These are phyloP conservation scores for Pycnonotus jocosus DNA, from an alignment of 2,113 vertebrate genomes.

Conservation along the genomic window DNA sequence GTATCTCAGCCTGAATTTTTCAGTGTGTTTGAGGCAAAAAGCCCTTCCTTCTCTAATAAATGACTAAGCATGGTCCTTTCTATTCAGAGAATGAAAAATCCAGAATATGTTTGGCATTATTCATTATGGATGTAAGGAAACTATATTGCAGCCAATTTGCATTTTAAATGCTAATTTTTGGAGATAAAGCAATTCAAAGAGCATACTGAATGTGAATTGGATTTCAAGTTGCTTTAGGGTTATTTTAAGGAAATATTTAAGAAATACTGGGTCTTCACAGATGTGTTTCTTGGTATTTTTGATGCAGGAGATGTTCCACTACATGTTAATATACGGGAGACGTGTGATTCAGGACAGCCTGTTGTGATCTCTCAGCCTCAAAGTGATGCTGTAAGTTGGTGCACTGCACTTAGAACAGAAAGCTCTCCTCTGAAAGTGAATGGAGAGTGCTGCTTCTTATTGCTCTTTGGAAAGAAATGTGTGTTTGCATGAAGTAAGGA, in stretches of 20 bases:
- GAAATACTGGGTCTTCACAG: neutral
- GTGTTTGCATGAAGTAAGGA: neutral
- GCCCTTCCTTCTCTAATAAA: neutral
- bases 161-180: slow-evolving; percentile 28
- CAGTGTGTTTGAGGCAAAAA: neutral
- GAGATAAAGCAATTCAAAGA: slow-evolving; percentile 10
- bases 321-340: slow-evolving; percentile 89
- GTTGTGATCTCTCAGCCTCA: slow-evolving; percentile 88
- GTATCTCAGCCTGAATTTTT: neutral
- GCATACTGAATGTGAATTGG: neutral
- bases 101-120: neutral
- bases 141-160: neutral
- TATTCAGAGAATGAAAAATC: neutral
- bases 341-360: slow-evolving; percentile 85
- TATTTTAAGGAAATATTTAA: neutral
- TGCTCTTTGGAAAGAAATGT: neutral
- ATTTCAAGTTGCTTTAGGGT: neutral
- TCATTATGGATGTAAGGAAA: neutral
- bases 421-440: neutral
- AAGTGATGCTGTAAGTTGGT: slow-evolving; percentile 83
- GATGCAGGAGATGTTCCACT: slow-evolving; percentile 89
- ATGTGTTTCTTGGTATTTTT: neutral
- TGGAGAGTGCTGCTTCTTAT: neutral
- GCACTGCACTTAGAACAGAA: neutral
- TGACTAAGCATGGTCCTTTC: neutral